A percentile compares a stretch with the other conserved stretches of the same genome.
These are phyloP conservation scores for Petroica traversi DNA, from an alignment of 2,113 vertebrate genomes.

Conservation along the genomic window DNA sequence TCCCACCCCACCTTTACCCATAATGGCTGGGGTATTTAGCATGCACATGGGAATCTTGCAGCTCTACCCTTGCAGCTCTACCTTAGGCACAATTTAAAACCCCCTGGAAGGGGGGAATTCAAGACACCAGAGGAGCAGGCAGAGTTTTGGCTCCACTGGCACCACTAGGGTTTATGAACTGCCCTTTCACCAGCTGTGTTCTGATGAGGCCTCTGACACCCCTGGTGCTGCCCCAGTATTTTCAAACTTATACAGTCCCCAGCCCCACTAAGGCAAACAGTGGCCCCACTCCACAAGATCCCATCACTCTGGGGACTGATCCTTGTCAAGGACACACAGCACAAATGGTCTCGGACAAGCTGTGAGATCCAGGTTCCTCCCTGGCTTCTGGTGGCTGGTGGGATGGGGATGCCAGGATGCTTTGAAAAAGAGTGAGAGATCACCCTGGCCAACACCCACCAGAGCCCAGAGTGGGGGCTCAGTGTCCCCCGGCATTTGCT, in stretches of 20 bases:
- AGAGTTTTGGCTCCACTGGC: not conserved
- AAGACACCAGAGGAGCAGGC: not conserved
- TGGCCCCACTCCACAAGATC: not conserved
- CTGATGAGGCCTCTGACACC: not conserved
- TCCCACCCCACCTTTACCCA: too few species aligned
- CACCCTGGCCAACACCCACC: not conserved
- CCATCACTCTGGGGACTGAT: not conserved
- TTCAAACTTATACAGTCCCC: not conserved
- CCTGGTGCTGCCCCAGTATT: not conserved
- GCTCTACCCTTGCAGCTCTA: not conserved
- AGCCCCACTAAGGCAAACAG: not conserved
- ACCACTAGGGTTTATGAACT: not conserved
- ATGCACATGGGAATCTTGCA: not conserved
- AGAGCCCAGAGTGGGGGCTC: not conserved
- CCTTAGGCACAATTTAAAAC: not conserved
- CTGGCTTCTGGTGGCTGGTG: not conserved
- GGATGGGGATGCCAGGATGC: accelerated
- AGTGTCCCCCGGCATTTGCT: not conserved
- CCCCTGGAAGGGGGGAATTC: not conserved
- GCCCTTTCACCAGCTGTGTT: not conserved
- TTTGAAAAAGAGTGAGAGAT: not conserved
- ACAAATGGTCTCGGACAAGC: not conserved
- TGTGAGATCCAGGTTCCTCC: not conserved
- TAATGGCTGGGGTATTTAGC: not conserved
- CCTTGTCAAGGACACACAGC: not conserved